Conservation (phyloP, 2,888 invertebrate genomes). For the Silvanus unidentatus region DNA sequence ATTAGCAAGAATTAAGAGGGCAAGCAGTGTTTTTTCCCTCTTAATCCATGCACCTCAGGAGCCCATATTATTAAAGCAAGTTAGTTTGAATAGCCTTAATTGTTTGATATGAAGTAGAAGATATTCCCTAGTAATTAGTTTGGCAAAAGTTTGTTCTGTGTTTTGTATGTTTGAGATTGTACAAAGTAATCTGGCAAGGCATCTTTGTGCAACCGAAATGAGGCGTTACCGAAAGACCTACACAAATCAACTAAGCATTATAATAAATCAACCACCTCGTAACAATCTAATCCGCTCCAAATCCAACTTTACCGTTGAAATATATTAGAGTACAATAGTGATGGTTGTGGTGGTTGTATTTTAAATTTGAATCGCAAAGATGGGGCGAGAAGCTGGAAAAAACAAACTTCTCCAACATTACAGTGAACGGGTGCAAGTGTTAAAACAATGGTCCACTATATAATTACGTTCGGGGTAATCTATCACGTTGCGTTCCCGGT, state of each 20-base stretch:
- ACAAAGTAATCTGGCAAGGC: constrained; percentile 2
- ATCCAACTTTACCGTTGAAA: constrained; percentile 21
- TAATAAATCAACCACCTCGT: constrained; percentile 33
- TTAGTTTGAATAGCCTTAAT: too few species aligned
- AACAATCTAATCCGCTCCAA: constrained; percentile 33
- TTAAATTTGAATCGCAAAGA: neutral
- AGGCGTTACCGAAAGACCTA: constrained; percentile 25
- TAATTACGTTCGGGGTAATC: constrained; percentile 26
- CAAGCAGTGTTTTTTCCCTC: too few species aligned
- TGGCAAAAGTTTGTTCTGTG: too few species aligned
- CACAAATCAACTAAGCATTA: constrained; percentile 33
- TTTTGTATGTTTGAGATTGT: too few species aligned
- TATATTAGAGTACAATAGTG: constrained; percentile 13
- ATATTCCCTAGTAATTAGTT: too few species aligned
- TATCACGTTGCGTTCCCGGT: constrained; percentile 13
- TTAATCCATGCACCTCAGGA: too few species aligned
- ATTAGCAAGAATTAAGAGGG: too few species aligned
- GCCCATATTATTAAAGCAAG: too few species aligned
- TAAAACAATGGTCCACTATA: constrained; percentile 26
- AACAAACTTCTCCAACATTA: neutral
- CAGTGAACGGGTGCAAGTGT: neutral
- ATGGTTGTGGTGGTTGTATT: neutral
- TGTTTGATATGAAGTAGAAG: too few species aligned
- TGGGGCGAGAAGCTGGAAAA: too few species aligned
- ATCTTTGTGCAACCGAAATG: constrained; percentile 22